Evolutionary conservation across 2,113 vertebrate genomes (phyloP).

Genomic region (Cairina moschata): DNA sequence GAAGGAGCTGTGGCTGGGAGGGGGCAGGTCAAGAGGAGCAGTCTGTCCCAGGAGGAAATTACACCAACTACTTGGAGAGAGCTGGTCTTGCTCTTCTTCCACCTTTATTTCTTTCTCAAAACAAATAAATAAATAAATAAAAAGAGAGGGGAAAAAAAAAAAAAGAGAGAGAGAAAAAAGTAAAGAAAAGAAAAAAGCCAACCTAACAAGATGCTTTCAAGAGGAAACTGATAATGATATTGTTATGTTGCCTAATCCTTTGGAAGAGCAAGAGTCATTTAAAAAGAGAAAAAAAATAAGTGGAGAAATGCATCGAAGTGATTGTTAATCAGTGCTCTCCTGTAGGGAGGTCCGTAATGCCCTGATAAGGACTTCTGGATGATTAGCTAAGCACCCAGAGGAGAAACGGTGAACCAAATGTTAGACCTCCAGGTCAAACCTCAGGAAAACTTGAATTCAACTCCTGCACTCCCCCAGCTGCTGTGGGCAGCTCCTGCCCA

Average conservation of each 20-base stretch:
- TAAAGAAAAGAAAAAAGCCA: background rate
- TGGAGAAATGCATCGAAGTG: background rate
- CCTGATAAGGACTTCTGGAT: background rate
- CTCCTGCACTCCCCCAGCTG: background rate
- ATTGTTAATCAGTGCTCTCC: background rate
- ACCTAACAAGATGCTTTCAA: background rate
- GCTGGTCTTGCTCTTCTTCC: background rate
- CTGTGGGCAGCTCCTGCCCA: background rate
- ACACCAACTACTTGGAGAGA: background rate
- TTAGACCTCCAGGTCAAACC: background rate
- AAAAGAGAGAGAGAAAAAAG: too few relatives aligned
- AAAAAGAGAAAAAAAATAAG: background rate
- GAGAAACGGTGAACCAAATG: background rate
- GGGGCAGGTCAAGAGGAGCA: background rate
- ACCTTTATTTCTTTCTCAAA: background rate
- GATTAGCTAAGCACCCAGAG: background rate
- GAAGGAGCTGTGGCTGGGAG: background rate
- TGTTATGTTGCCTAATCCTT: background rate
- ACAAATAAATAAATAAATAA: too few relatives aligned
- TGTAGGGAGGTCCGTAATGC: background rate
- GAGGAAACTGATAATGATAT: background rate
- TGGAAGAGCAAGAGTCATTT: background rate
- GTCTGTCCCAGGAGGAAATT: background rate
- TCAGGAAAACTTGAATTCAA: background rate
- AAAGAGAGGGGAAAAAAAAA: too few relatives aligned